phyloP scores from a whole-genome alignment of 2,113 vertebrate genomes.

The Triplophysa tibetana region DNA sequence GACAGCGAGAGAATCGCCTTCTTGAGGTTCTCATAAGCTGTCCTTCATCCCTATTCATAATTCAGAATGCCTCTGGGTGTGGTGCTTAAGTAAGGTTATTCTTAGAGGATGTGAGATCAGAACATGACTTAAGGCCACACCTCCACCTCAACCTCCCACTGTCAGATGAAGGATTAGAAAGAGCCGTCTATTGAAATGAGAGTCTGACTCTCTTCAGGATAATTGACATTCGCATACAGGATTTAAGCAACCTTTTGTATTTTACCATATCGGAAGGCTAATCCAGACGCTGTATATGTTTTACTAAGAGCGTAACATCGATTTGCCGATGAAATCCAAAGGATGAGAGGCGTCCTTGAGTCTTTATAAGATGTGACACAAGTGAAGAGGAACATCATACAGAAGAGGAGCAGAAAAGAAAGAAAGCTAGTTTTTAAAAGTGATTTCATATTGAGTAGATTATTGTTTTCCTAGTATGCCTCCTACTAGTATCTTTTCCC shows the following conservation, averaged over 20 bases:
- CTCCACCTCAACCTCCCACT: neutral
- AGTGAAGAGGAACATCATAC: neutral
- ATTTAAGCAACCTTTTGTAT: slow-evolving; percentile 20
- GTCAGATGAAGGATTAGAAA: slow-evolving; percentile 39
- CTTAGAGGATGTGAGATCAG: slow-evolving; percentile 37
- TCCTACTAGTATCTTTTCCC: neutral
- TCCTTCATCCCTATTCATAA: slow-evolving; percentile 36
- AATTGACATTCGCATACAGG: slow-evolving; percentile 42
- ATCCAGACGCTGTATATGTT: slow-evolving; percentile 1
- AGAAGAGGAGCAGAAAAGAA: neutral
- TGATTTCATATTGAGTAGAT: neutral
- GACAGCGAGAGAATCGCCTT: neutral
- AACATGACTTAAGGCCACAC: slow-evolving; percentile 38
- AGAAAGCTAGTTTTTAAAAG: slow-evolving; percentile 23
- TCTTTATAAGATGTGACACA: slow-evolving; percentile 3
- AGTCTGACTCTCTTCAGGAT: neutral
- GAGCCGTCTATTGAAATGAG: slow-evolving; percentile 24
- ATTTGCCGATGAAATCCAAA: slow-evolving; percentile 26
- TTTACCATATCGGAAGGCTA: slow-evolving; percentile 25
- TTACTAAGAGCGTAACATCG: slow-evolving; percentile 25
- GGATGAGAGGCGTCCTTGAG: slow-evolving; percentile 4
- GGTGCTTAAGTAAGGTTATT: slow-evolving; percentile 51
- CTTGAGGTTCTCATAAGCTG: slow-evolving; percentile 9
- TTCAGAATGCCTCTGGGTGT: slow-evolving; percentile 45
- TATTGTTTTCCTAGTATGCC: slow-evolving; percentile 19